These are phyloP conservation scores for Argentina silus DNA, from an alignment of 2,797 vertebrate species.

Conservation along the genomic window DNA sequence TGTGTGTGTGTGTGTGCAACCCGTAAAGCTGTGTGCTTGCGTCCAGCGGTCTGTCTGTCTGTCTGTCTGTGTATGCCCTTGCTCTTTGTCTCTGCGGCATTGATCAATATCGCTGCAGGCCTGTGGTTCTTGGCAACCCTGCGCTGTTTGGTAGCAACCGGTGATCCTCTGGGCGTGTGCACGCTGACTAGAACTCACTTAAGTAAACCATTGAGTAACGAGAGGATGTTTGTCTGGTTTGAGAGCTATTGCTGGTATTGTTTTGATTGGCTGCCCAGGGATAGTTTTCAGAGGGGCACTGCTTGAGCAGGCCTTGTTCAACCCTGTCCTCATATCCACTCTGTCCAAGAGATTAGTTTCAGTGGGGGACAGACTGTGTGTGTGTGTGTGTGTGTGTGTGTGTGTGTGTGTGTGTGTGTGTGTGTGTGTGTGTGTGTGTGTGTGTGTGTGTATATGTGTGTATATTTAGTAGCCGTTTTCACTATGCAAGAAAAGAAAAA, in stretches of 20 bases:
- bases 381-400: background rate
- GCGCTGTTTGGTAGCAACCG: constrained; percentile 76
- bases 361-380: background rate
- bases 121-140: constrained; percentile 50
- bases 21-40: background rate
- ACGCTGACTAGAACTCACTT: constrained; percentile 30
- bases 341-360: background rate
- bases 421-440: too few species aligned
- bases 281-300: constrained; percentile 21
- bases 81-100: background rate
- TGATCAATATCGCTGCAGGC: constrained; percentile 18
- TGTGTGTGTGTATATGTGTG: too few species aligned
- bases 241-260: constrained; percentile 25
- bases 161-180: constrained; percentile 43
- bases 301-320: background rate
- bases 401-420: background rate
- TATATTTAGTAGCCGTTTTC: too few species aligned
- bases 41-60: background rate
- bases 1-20: background rate
- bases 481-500: too few species aligned
- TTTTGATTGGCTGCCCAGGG: constrained; percentile 27
- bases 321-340: background rate
- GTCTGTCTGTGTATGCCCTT: background rate
- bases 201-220: constrained; percentile 37
- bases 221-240: constrained; percentile 29